These are phyloP conservation scores for Tokudaia tokunoshimensis DNA, from an alignment of 2,797 vertebrate genomes.

Conservation along the genomic window DNA sequence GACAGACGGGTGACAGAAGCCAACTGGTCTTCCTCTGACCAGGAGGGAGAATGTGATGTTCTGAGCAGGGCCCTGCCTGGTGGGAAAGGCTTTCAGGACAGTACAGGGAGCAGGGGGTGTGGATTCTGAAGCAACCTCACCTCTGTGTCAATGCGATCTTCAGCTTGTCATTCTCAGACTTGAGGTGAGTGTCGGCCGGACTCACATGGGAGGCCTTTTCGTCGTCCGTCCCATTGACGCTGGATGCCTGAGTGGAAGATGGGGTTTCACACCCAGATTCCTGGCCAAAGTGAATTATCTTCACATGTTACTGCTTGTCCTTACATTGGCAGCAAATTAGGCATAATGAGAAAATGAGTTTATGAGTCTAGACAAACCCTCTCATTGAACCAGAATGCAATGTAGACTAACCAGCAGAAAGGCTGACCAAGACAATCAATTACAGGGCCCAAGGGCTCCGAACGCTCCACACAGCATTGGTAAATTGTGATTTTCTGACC, in stretches of 20 bases:
- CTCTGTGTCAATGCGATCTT: constrained; percentile 95
- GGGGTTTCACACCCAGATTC: constrained; percentile 94
- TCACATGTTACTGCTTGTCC: neutral
- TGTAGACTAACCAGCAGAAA: neutral
- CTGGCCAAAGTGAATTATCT: constrained; percentile 81
- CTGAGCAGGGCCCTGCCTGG: neutral
- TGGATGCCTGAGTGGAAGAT: constrained; percentile 93
- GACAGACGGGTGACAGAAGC: neutral
- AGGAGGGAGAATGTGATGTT: neutral
- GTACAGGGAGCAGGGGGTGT: accelerated
- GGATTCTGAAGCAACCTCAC: constrained; percentile 81
- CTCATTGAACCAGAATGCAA: neutral
- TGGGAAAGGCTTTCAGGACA: neutral
- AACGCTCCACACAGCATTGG: accelerated
- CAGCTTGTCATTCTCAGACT: constrained; percentile 95
- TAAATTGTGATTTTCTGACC: neutral
- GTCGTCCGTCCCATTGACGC: constrained; percentile 96
- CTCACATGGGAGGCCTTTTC: constrained; percentile 94
- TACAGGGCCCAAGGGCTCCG: neutral
- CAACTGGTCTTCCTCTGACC: neutral
- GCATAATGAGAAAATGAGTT: neutral
- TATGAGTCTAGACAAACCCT: neutral
- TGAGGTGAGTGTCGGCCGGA: constrained; percentile 91
- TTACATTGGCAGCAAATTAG: neutral
- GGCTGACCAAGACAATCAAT: neutral